Conservation (phyloP, 2,797 vertebrate species). For the Lepus townsendii region DNA sequence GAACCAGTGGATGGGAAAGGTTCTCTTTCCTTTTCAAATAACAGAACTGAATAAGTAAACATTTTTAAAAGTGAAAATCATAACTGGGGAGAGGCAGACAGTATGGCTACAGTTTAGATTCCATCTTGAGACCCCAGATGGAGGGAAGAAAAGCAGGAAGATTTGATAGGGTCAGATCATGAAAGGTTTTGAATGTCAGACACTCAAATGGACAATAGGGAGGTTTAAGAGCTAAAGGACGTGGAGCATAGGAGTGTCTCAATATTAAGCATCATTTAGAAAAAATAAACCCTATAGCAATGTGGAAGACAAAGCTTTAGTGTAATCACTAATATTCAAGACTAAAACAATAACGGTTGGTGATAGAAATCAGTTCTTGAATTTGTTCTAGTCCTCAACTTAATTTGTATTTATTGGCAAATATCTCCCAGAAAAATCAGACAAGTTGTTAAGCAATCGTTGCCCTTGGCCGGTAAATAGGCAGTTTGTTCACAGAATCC, state of each 20-base stretch:
- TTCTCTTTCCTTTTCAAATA: no score
- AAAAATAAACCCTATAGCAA: neutral
- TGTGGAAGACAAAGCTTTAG: neutral
- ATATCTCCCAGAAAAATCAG: neutral
- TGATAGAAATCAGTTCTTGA: slow-evolving; percentile 39
- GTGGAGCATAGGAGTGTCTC: neutral
- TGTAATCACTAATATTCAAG: neutral
- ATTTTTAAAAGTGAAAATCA: neutral
- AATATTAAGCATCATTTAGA: neutral
- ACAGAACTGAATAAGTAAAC: no score
- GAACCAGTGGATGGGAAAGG: no score
- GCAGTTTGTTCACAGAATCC: slow-evolving; percentile 53
- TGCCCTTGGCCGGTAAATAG: slow-evolving; percentile 26
- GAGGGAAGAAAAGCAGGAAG: neutral
- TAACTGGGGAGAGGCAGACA: neutral
- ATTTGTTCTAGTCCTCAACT: slow-evolving; percentile 54
- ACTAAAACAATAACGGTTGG: neutral
- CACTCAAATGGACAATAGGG: slow-evolving; percentile 5
- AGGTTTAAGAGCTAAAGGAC: slow-evolving; percentile 33
- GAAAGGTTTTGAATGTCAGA: slow-evolving; percentile 8
- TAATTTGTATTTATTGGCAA: slow-evolving; percentile 57
- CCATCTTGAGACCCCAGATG: neutral
- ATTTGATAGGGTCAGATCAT: neutral
- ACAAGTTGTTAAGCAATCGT: slow-evolving; percentile 59
- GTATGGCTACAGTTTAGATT: neutral